Percentiles rank a stretch among this genome's conserved stretches.
These are phyloP conservation scores for Varanus salvator DNA, from an alignment of 2,113 vertebrate species.

Conservation along the genomic window DNA sequence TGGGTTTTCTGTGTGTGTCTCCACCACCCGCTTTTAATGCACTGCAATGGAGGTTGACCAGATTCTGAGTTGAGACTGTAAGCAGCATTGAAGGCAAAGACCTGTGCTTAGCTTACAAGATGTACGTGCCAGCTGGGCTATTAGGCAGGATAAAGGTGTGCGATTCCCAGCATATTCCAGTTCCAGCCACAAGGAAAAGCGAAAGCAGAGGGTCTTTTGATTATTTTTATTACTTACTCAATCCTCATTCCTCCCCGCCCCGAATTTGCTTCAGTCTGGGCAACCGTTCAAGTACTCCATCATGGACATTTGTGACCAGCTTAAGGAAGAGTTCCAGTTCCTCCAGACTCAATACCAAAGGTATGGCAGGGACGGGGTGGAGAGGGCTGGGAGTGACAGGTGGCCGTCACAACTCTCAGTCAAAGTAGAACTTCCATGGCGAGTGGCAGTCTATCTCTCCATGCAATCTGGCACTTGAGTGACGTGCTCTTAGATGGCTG, in stretches of 20 bases:
- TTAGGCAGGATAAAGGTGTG: too few relatives aligned
- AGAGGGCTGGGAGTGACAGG: not conserved
- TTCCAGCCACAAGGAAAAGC: not conserved
- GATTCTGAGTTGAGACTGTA: not conserved
- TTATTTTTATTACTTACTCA: not conserved
- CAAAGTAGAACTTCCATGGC: not conserved
- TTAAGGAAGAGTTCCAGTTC: conserved; percentile 94
- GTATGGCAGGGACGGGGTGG: conserved; percentile 63
- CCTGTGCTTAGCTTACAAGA: not conserved
- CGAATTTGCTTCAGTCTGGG: conserved; percentile 73
- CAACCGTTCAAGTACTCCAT: conserved; percentile 94
- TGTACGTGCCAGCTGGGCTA: too few relatives aligned
- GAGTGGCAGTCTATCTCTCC: not conserved
- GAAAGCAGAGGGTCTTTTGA: not conserved
- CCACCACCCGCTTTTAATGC: too few relatives aligned
- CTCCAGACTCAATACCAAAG: conserved; percentile 94
- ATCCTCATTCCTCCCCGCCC: not conserved
- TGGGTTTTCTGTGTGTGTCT: too few relatives aligned
- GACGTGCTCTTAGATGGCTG: not conserved
- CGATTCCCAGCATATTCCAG: too few relatives aligned
- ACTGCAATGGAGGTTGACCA: not conserved
- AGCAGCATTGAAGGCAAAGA: too few relatives aligned
- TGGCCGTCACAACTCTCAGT: not conserved
- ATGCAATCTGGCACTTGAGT: not conserved
- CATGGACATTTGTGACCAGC: conserved; percentile 90